phyloP scores from a whole-genome alignment of 92 coral and sea anemone genomes.

The Montipora capitata region DNA sequence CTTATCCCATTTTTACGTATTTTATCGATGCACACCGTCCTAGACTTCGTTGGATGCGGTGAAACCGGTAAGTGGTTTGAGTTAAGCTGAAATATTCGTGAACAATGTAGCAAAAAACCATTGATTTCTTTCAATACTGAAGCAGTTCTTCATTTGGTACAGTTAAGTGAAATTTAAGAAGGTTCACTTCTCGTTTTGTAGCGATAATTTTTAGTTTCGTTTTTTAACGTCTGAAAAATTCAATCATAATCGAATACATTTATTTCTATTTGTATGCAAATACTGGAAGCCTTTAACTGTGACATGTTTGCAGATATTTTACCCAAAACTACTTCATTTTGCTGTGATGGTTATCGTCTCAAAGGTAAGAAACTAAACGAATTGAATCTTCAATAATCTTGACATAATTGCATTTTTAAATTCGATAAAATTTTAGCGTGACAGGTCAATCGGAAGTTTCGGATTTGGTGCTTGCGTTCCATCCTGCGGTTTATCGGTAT shows the following conservation, averaged over 20 bases:
- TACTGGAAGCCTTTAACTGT: too few species aligned
- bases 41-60: slow-evolving; percentile 5
- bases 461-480: background rate
- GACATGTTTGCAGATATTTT: slow-evolving; percentile 17
- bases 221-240: background rate
- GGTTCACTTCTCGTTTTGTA: background rate
- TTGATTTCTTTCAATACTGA: background rate
- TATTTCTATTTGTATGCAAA: slow-evolving; percentile 11
- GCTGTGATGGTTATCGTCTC: slow-evolving; percentile 53
- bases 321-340: background rate
- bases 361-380: slow-evolving; percentile 19
- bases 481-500: slow-evolving; percentile 16
- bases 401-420: background rate
- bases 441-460: slow-evolving; percentile 12
- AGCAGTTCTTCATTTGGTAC: background rate
- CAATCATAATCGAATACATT: background rate
- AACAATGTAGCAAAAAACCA: background rate
- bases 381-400: background rate
- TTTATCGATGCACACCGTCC: background rate
- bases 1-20: background rate
- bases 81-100: background rate
- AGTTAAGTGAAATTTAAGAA: background rate
- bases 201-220: background rate
- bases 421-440: background rate
- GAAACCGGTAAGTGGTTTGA: slow-evolving; percentile 17